Conservation (phyloP, 2,797 vertebrate genomes). For the Anniella stebbinsi region DNA sequence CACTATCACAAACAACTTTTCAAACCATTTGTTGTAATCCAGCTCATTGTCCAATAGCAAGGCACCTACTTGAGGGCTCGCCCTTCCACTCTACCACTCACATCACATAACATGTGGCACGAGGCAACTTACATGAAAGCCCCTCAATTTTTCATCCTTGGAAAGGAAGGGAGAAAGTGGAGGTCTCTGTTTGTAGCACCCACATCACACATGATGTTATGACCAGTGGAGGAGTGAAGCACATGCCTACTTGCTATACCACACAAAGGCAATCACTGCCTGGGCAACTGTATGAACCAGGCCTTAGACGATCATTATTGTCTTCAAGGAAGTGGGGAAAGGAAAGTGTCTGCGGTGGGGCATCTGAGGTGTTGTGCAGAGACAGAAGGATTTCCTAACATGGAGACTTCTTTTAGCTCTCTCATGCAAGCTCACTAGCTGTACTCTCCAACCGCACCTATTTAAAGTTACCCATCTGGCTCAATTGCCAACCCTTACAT, state of each 20-base stretch:
- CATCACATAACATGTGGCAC: neutral
- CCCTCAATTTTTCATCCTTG: neutral
- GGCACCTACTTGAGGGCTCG: neutral
- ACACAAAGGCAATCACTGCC: neutral
- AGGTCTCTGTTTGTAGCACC: neutral
- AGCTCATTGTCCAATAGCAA: neutral
- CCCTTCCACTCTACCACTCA: neutral
- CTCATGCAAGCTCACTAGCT: neutral
- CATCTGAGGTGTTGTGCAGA: neutral
- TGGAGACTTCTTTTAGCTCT: slow-evolving; percentile 10
- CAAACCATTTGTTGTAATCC: neutral
- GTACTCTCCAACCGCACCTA: slow-evolving; percentile 6
- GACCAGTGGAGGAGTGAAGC: neutral
- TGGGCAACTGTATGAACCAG: neutral
- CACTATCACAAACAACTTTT: too few relatives aligned
- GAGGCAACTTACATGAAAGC: neutral
- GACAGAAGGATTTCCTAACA: neutral
- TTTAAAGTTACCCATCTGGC: slow-evolving; percentile 19
- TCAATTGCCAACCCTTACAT: fast-evolving
- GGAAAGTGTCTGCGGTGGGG: neutral
- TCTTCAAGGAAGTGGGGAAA: neutral
- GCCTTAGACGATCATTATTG: neutral
- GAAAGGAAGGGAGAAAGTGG: neutral
- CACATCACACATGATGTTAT: neutral
- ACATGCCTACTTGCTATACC: neutral